Evolutionary conservation across 1,140 invertebrate species (phyloP).

Genomic region (Temnothorax nylanderi): DNA sequence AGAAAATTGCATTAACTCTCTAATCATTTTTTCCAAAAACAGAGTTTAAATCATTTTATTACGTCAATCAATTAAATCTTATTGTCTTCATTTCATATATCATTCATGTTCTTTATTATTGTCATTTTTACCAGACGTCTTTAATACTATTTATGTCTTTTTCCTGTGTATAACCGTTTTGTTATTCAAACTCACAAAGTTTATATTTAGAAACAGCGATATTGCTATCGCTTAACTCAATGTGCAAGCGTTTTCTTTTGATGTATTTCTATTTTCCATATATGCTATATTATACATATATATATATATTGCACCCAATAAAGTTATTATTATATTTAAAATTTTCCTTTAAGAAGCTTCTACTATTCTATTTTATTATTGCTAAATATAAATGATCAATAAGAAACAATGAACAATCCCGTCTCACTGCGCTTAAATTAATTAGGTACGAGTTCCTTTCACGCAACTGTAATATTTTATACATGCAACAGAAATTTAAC

Average conservation of each 20-base stretch:
- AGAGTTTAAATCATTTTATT: neutral
- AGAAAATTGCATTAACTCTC: neutral
- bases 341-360: neutral
- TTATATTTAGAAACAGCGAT: neutral
- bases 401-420: no score
- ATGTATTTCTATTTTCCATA: neutral
- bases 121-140: neutral
- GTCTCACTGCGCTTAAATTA: no score
- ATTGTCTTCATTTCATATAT: neutral
- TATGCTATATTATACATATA: neutral
- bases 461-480: neutral
- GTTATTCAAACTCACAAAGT: neutral
- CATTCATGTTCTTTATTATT: neutral
- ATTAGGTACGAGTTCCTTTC: no score
- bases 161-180: neutral
- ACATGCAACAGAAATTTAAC: constrained; percentile 12
- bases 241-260: neutral
- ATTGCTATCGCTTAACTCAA: neutral
- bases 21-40: neutral
- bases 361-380: neutral
- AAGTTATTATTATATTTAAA: neutral
- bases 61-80: neutral
- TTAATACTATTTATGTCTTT: neutral
- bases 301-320: neutral
- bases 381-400: neutral